Evolutionary conservation across 2,113 vertebrate genomes (phyloP).

Genomic region (Microtus ochrogaster): DNA sequence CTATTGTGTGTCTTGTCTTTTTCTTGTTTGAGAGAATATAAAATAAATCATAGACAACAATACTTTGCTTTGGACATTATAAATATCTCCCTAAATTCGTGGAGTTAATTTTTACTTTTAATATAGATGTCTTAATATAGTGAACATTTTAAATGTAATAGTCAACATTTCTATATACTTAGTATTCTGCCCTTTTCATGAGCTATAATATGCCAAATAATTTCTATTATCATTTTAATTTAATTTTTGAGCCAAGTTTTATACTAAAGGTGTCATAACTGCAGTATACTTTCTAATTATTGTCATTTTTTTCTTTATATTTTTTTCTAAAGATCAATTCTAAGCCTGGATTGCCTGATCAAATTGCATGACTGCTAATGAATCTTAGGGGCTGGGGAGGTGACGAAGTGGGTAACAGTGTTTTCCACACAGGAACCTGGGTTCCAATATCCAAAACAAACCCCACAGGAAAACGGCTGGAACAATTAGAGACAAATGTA

Average conservation of each 20-base stretch:
- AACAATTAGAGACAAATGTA: not conserved
- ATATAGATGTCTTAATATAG: not conserved
- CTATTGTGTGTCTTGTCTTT: not conserved
- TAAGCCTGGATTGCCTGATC: not conserved
- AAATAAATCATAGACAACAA: not conserved
- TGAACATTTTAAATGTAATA: not conserved
- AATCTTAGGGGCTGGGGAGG: not conserved
- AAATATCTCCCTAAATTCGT: not conserved
- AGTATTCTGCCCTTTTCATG: not conserved
- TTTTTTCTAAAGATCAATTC: slow-evolving; percentile 18
- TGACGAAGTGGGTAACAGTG: not conserved
- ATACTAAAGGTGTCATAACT: not conserved
- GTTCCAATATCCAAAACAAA: too few relatives aligned
- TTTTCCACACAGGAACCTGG: not conserved
- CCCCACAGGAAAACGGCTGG: not conserved
- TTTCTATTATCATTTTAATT: not conserved
- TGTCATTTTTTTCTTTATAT: slow-evolving; percentile 30
- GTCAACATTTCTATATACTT: not conserved
- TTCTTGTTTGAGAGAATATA: not conserved
- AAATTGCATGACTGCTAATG: not conserved
- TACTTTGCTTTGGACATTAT: not conserved
- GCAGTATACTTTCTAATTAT: not conserved
- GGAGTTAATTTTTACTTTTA: not conserved
- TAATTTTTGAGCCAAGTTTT: slow-evolving; percentile 18
- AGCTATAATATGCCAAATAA: not conserved